Evolutionary conservation across 2,797 vertebrate species (phyloP).

Genomic region (Alfaro cultratus): DNA sequence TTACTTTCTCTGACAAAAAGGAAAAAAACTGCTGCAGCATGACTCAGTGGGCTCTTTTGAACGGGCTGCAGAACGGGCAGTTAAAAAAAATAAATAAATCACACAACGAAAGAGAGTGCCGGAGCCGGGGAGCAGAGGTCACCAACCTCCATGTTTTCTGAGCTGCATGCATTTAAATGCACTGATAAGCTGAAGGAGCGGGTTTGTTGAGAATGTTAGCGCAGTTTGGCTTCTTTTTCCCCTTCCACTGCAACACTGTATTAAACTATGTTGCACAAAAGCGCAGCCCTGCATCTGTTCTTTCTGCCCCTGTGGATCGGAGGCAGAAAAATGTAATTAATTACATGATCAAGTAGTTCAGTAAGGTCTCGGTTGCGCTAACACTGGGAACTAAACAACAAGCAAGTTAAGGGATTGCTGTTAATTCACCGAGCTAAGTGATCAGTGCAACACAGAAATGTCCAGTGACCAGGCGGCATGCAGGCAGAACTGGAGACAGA

Average conservation of each 20-base stretch:
- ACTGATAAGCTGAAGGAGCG: conserved; percentile 39
- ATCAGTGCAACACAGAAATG: conserved; percentile 43
- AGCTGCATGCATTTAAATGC: conserved; percentile 58
- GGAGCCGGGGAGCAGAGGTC: conserved; percentile 55
- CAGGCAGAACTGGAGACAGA: neutral
- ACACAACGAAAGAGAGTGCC: conserved; percentile 37
- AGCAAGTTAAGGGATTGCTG: conserved; percentile 54
- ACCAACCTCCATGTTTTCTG: conserved; percentile 58
- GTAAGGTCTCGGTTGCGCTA: conserved; percentile 39
- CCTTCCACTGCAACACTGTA: conserved; percentile 5
- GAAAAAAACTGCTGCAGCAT: conserved; percentile 59
- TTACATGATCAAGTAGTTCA: conserved; percentile 43
- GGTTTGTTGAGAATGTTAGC: conserved; percentile 18
- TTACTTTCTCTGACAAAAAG: conserved; percentile 59
- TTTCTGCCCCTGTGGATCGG: conserved; percentile 32
- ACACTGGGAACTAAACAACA: conserved; percentile 44
- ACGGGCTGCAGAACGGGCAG: conserved; percentile 30
- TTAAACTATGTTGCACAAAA: conserved; percentile 20
- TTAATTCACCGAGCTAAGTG: conserved; percentile 53
- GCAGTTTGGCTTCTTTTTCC: conserved; percentile 21
- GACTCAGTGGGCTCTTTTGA: conserved; percentile 63
- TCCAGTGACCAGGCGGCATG: neutral
- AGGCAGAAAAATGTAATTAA: conserved; percentile 60
- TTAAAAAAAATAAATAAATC: conserved; percentile 47
- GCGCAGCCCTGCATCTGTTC: conserved; percentile 45